Evolutionary conservation across 2,113 vertebrate species (phyloP).

Genomic region (Chaetura pelagica): DNA sequence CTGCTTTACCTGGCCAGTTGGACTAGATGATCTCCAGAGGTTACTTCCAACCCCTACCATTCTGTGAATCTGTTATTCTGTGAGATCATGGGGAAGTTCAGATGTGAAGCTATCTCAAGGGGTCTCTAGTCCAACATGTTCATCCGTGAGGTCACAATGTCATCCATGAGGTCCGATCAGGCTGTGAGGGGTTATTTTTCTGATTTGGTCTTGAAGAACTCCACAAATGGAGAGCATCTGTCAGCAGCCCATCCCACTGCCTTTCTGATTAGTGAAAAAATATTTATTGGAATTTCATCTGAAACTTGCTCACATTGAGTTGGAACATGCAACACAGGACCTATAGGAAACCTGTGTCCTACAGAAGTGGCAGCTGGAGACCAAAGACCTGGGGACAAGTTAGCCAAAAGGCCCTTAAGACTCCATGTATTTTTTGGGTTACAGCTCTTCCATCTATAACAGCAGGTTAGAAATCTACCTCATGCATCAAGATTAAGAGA

Average conservation of each 20-base stretch:
- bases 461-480: background rate
- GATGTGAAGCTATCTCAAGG: background rate
- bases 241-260: background rate
- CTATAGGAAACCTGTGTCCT: background rate
- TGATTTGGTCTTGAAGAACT: background rate
- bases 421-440: background rate
- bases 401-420: background rate
- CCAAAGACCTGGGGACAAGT: background rate
- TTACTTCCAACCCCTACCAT: too few relatives aligned
- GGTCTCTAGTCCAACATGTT: background rate
- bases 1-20: too few relatives aligned
- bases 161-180: background rate
- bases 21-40: too few relatives aligned
- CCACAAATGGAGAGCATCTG: background rate
- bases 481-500: background rate
- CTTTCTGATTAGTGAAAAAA: background rate
- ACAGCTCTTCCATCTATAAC: background rate
- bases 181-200: background rate
- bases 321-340: background rate
- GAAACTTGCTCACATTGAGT: background rate
- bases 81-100: background rate
- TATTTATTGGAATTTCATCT: background rate
- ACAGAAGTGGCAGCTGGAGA: background rate
- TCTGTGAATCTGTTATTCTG: too few relatives aligned
- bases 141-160: rapidly evolving